Percentiles rank a stretch among this genome's conserved stretches.
These are phyloP conservation scores for Omphaloscelis lunosa DNA, from an alignment of 2,888 invertebrate genomes.

Conservation along the genomic window DNA sequence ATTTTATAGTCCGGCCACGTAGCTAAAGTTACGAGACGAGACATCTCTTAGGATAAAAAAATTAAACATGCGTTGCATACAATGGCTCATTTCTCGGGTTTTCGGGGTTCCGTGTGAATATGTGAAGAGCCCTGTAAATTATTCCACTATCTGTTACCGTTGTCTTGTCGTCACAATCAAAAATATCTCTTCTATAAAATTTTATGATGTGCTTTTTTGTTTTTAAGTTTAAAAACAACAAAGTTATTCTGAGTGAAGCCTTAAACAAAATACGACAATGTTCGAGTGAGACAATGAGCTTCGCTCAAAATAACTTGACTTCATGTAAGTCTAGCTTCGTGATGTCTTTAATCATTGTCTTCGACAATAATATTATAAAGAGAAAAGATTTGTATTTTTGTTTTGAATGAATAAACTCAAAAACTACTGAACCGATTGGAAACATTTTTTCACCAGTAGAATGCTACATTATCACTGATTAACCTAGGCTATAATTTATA, in stretches of 20 bases:
- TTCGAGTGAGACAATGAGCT: no score
- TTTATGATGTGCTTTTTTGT: background rate
- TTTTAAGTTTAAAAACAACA: no score
- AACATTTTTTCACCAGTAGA: no score
- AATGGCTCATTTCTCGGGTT: conserved; percentile 36
- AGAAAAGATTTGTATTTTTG: no score
- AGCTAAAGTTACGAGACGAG: conserved; percentile 38
- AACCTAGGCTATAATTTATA: no score
- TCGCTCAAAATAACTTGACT: background rate
- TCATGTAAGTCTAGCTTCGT: background rate
- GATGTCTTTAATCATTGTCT: background rate
- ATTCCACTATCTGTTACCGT: background rate
- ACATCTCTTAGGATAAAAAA: conserved; percentile 48
- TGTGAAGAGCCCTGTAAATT: background rate
- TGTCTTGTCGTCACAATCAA: background rate
- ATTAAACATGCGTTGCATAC: conserved; percentile 46
- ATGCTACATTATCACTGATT: no score
- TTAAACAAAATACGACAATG: no score
- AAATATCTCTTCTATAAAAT: background rate
- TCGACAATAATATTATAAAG: background rate
- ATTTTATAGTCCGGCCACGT: conserved; percentile 55
- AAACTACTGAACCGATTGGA: no score
- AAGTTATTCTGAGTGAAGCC: no score
- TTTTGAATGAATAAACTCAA: no score
- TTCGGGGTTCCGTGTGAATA: conserved; percentile 21